Evolutionary conservation across 2,888 invertebrate genomes (phyloP), one percentile per base, ranked within the genome.

Genomic region (Erpobdella octoculata): DNA sequence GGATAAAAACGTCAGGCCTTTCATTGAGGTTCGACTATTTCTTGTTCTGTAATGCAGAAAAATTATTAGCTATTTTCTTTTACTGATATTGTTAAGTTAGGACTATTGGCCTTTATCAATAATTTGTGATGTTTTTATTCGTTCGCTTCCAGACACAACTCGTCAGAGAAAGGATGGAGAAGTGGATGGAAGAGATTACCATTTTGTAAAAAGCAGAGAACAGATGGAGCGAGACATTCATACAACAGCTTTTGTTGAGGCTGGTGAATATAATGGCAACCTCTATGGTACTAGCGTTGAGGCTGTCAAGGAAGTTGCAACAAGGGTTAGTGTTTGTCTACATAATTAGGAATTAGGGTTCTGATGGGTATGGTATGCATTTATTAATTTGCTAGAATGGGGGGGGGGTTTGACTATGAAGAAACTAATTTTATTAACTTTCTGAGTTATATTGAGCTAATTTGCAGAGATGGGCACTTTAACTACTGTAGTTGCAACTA

Each of bases 201-300:
- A 98, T 86, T 99, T 99, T 85, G 97, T 99, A 72, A 65, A 41
- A 21, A 88, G 91, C 74, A 88, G 95, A 78, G 95, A 96, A 83
- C 93, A 95, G 86, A 96, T 96, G 96, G 95, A 96, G 84, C 88
- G 89, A 77, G 86, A 86, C 77, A 85, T 86, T 38, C 82, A 96
- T 85, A 95, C 95, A 86, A 96, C 98, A 84, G 86, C 96, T 82
- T 99, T 99, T 86, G 98, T 99, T 77, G 98, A 99, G 86, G 98
- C 98, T 72, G 98, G 98, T 72, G 96, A 98, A 86, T 99, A 97
- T 86, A 98, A 98, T 86, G 96, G 96, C 82, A 99, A 99, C 86
- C 87, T 99, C 79, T 99, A 99, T 85, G 98, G 98, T 70, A 99
- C 98, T 64, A 95, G 95, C 71, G 94, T 98, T 74, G 92, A 94